These are phyloP conservation scores for Rhineura floridana DNA, from an alignment of 2,113 vertebrate genomes.

Conservation along the genomic window DNA sequence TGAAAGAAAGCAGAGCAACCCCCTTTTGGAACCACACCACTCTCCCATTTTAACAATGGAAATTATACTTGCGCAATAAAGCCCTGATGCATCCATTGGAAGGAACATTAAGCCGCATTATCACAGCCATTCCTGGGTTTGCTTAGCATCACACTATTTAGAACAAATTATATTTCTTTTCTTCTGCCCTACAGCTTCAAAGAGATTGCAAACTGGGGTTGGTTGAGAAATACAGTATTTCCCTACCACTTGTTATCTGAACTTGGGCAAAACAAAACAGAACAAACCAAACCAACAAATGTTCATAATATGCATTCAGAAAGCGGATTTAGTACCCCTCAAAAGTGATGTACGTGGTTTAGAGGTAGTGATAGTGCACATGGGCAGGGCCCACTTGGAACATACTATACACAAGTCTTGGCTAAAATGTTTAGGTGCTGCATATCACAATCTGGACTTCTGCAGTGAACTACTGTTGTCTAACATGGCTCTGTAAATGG, in stretches of 20 bases:
- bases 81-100: conserved; percentile 53
- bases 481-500: neutral
- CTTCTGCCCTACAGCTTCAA: conserved; percentile 2
- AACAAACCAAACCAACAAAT: neutral
- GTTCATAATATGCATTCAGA: neutral
- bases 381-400: neutral
- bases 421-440: neutral
- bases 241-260: neutral
- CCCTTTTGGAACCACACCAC: conserved; percentile 35
- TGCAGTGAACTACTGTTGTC: neutral
- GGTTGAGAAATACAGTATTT: neutral
- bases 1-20: conserved; percentile 53
- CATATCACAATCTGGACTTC: neutral
- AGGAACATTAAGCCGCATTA: conserved; percentile 66
- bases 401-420: neutral
- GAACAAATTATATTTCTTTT: conserved; percentile 45
- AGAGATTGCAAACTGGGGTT: neutral
- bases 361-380: neutral
- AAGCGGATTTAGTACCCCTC: neutral
- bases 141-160: conserved; percentile 49
- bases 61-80: conserved; percentile 65
- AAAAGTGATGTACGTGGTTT: neutral
- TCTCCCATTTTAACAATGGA: conserved; percentile 31
- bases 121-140: conserved; percentile 60
- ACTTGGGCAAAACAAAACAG: neutral